Percentiles rank a stretch among this genome's conserved stretches.
These are phyloP conservation scores for Thaumatotibia leucotreta DNA, from an alignment of 1,140 invertebrate genomes.

Conservation along the genomic window DNA sequence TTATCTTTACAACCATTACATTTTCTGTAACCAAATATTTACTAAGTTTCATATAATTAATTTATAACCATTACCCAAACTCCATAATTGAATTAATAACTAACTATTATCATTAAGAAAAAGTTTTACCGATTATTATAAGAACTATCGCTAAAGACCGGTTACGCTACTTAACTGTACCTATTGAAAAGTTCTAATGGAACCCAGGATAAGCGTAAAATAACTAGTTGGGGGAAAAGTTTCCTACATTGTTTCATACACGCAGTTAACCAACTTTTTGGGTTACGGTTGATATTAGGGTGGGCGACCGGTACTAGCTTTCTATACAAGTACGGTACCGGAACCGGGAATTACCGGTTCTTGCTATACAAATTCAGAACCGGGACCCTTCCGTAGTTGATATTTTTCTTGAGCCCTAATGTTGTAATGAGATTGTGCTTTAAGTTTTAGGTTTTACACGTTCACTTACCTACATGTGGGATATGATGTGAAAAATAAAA, in stretches of 20 bases:
- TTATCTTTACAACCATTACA: too few species aligned
- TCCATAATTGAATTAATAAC: background rate
- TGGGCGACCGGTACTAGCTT: background rate
- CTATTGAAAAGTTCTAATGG: background rate
- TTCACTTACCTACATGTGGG: too few species aligned
- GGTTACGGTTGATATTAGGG: background rate
- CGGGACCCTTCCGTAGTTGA: too few species aligned
- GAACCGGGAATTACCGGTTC: too few species aligned
- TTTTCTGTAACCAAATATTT: background rate
- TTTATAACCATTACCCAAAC: background rate
- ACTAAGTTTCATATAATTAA: background rate
- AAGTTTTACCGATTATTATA: background rate
- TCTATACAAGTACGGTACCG: too few species aligned
- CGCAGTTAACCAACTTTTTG: background rate
- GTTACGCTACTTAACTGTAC: background rate
- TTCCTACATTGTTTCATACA: conserved; percentile 2
- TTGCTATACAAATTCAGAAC: too few species aligned
- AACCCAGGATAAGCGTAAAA: background rate
- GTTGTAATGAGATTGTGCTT: too few species aligned
- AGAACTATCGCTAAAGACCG: conserved; percentile 3
- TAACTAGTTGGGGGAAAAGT: background rate
- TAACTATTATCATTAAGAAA: background rate
- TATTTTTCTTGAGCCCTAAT: too few species aligned
- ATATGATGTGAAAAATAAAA: too few species aligned
- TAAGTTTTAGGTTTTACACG: too few species aligned